Evolutionary conservation across 2,888 invertebrate genomes (phyloP).

Genomic region (Limulus polyphemus): DNA sequence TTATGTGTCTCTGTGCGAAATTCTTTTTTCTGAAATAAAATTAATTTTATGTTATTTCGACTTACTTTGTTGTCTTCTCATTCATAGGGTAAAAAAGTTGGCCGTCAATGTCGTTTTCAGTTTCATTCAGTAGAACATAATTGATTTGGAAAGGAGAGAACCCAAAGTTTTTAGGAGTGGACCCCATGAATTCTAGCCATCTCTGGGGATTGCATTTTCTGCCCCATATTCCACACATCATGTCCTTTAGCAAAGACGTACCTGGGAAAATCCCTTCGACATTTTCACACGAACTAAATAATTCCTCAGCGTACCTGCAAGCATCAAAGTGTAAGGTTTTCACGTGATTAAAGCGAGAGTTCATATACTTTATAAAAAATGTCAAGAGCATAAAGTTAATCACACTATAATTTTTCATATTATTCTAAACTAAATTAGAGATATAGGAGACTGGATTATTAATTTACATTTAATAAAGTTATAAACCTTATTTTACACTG

Average conservation of each 20-base stretch:
- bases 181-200: constrained; percentile 23
- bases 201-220: constrained; percentile 16
- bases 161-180: constrained; percentile 18
- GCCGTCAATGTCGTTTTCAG: not conserved
- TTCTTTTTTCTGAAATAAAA: too few relatives aligned
- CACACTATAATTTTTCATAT: too few relatives aligned
- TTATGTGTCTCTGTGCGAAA: too few relatives aligned
- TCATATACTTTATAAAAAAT: too few relatives aligned
- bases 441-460: too few relatives aligned
- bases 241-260: constrained; percentile 17
- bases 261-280: constrained; percentile 21
- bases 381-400: too few relatives aligned
- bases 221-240: constrained; percentile 23
- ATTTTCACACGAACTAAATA: constrained; percentile 22
- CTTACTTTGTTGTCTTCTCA: constrained; percentile 1
- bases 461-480: too few relatives aligned
- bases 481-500: too few relatives aligned
- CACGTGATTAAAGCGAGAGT: too few relatives aligned
- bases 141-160: constrained; percentile 23
- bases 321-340: not conserved
- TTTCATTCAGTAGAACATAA: constrained; percentile 7
- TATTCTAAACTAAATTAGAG: too few relatives aligned
- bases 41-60: too few relatives aligned
- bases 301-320: constrained; percentile 16
- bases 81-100: constrained; percentile 1